phyloP scores from a whole-genome alignment of 2,113 vertebrate genomes.

The Cyanoderma ruficeps region DNA sequence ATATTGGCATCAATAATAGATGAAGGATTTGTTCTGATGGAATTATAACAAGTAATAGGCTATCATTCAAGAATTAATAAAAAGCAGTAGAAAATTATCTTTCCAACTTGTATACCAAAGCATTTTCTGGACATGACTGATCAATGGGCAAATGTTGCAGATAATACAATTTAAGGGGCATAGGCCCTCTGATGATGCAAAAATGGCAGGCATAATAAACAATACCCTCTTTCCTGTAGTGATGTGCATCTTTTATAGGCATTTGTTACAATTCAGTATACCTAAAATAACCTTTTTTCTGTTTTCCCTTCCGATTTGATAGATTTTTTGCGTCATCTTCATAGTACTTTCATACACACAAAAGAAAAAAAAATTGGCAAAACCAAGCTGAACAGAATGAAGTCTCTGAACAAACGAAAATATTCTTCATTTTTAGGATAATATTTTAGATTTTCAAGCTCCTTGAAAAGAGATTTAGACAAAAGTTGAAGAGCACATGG shows the following conservation, averaged over 20 bases:
- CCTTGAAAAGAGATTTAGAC: neutral
- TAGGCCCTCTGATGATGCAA: neutral
- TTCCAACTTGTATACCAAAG: neutral
- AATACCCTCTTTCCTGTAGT: neutral
- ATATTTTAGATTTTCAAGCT: neutral
- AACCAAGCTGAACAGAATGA: neutral
- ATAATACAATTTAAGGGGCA: neutral
- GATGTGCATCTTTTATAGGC: neutral
- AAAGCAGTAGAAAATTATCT: neutral
- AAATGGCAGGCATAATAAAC: neutral
- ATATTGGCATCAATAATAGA: neutral
- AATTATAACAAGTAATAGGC: neutral
- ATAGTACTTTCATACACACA: accelerated
- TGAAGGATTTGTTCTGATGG: neutral
- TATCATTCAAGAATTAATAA: neutral
- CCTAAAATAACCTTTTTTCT: neutral
- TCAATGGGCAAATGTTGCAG: neutral
- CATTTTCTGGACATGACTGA: neutral
- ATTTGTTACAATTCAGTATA: neutral
- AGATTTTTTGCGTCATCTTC: neutral
- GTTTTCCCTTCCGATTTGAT: neutral
- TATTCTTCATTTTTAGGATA: neutral
- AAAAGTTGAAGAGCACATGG: accelerated
- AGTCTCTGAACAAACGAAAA: neutral
- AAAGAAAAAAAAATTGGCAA: neutral